Evolutionary conservation across 2,797 vertebrate genomes (phyloP).

Genomic region (Eospalax fontanierii): DNA sequence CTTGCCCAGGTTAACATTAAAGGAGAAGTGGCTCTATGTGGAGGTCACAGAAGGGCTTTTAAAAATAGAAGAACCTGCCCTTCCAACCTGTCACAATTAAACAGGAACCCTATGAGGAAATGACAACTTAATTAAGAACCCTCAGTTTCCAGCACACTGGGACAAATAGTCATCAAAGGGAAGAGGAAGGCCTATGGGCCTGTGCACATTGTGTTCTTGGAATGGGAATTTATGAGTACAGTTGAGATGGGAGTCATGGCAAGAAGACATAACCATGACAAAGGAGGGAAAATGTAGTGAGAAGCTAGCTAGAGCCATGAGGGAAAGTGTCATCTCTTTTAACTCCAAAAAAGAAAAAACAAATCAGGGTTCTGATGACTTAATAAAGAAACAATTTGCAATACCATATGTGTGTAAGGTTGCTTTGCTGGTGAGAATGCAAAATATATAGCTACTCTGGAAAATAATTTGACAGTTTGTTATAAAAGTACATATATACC

Average conservation of each 20-base stretch:
- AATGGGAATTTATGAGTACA: slow-evolving; percentile 53
- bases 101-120: background rate
- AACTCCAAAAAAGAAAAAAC: background rate
- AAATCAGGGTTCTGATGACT: slow-evolving; percentile 12
- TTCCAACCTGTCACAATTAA: background rate
- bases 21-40: background rate
- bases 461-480: slow-evolving; percentile 49
- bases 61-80: background rate
- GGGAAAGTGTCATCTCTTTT: background rate
- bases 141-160: slow-evolving; percentile 1
- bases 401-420: background rate
- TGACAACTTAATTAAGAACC: background rate
- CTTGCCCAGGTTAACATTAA: background rate
- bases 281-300: background rate
- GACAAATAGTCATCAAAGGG: background rate
- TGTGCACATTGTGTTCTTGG: background rate
- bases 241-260: background rate
- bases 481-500: slow-evolving; percentile 11
- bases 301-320: background rate
- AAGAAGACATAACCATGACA: background rate
- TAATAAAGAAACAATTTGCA: background rate
- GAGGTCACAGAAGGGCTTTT: background rate
- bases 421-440: slow-evolving; percentile 57
- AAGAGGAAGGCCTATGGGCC: background rate
- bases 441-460: background rate